Evolutionary conservation across 2,888 invertebrate genomes (phyloP).

Genomic region (Megastigmus dorsalis): DNA sequence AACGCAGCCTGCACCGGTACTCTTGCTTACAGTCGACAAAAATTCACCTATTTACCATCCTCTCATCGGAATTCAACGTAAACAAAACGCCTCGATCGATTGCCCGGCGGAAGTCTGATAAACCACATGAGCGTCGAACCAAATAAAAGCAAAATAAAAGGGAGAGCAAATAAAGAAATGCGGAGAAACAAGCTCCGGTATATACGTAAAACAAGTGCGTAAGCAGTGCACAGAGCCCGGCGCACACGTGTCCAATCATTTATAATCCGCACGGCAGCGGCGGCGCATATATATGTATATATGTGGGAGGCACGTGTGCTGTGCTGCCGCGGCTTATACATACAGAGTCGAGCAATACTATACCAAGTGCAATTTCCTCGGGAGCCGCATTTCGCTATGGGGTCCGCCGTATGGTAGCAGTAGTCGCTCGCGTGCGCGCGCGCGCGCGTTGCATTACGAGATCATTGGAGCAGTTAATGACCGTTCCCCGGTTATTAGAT

Average conservation of each 20-base stretch:
- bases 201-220: not conserved
- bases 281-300: not conserved
- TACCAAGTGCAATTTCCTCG: conserved; percentile 36
- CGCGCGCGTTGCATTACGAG: conserved; percentile 35
- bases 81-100: too few relatives aligned
- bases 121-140: too few relatives aligned
- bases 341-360: too few relatives aligned
- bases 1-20: too few relatives aligned
- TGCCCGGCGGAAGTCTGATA: too few relatives aligned
- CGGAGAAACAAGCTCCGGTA: too few relatives aligned
- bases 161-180: not conserved
- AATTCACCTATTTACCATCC: too few relatives aligned
- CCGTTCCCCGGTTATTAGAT: conserved; percentile 26
- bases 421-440: not conserved
- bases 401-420: not conserved
- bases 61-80: too few relatives aligned
- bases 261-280: conserved; percentile 5
- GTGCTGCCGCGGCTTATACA: not conserved
- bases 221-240: not conserved
- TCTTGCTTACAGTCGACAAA: too few relatives aligned
- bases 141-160: not conserved
- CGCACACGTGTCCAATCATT: conserved; percentile 29
- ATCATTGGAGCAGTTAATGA: conserved; percentile 51
- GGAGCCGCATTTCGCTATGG: not conserved
- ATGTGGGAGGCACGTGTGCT: conserved; percentile 44